These are phyloP conservation scores for Reticulitermes lucifugus DNA, from an alignment of 2,888 invertebrate species.

Conservation along the genomic window DNA sequence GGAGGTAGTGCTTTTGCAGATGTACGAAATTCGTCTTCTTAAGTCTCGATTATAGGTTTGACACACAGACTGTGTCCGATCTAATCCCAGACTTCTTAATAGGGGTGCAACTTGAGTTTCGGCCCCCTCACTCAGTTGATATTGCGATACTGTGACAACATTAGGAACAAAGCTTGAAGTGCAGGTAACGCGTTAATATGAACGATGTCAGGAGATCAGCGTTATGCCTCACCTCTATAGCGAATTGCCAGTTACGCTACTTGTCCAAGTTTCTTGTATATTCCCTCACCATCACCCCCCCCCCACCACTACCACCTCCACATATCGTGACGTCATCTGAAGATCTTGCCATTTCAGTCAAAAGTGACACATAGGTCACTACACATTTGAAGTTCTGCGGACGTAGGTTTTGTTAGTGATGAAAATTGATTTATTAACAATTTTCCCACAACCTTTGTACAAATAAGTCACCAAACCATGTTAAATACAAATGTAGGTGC, in stretches of 20 bases:
- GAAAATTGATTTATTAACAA: too few species aligned
- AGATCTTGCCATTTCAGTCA: background rate
- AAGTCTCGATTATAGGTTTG: too few species aligned
- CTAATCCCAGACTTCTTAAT: background rate
- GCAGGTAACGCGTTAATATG: constrained; percentile 4
- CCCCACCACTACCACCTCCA: too few species aligned
- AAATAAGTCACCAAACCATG: too few species aligned
- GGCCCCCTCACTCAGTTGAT: background rate
- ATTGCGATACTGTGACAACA: background rate
- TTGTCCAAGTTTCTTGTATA: background rate
- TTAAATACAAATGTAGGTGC: too few species aligned
- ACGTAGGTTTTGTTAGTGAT: too few species aligned
- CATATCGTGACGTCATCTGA: background rate
- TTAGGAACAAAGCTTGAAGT: background rate
- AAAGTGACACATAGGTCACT: background rate
- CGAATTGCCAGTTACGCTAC: background rate
- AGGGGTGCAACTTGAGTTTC: background rate
- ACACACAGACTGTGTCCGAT: background rate
- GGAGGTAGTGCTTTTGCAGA: too few species aligned
- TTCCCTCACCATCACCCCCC: background rate
- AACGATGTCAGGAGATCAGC: constrained; percentile 27
- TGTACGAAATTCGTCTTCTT: too few species aligned
- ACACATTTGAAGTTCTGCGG: too few species aligned
- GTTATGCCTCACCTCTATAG: background rate
- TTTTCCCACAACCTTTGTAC: too few species aligned